These are phyloP conservation scores for Hypercompe scribonia DNA, from an alignment of 2,888 invertebrate species.

Conservation along the genomic window DNA sequence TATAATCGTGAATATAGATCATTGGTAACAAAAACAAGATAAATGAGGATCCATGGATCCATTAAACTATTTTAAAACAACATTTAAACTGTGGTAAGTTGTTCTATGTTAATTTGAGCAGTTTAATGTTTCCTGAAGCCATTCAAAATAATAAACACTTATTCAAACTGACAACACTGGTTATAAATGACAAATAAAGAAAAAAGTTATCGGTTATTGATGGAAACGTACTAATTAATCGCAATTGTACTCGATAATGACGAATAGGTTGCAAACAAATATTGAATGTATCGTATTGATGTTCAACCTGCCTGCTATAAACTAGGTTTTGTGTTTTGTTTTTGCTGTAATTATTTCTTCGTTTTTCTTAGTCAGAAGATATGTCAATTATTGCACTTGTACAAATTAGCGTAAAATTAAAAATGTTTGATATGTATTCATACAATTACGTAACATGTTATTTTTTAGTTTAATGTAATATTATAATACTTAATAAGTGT, in stretches of 20 bases:
- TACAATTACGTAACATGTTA: background rate
- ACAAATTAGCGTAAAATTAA: background rate
- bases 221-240: conserved; percentile 75
- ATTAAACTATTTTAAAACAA: conserved; percentile 55
- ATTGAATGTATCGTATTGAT: conserved; percentile 60
- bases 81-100: conserved; percentile 30
- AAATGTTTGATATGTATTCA: background rate
- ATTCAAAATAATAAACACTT: conserved; percentile 59
- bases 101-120: conserved; percentile 37
- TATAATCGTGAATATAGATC: conserved; percentile 49
- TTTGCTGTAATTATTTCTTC: conserved; percentile 33
- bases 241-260: conserved; percentile 72
- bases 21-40: conserved; percentile 50
- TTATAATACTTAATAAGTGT: too few species aligned
- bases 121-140: conserved; percentile 53
- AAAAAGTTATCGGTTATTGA: conserved; percentile 74
- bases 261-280: conserved; percentile 63
- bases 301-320: conserved; percentile 64
- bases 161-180: conserved; percentile 53
- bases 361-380: conserved; percentile 7
- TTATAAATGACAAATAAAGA: conserved; percentile 79
- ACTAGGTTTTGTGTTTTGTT: conserved; percentile 40
- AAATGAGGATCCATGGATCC: conserved; percentile 45
- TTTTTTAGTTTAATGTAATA: too few species aligned
- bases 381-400: background rate